A percentile compares a stretch with the other conserved stretches of the same genome.
Conservation (phyloP, 2,113 vertebrate genomes). For the Alosa alosa region DNA sequence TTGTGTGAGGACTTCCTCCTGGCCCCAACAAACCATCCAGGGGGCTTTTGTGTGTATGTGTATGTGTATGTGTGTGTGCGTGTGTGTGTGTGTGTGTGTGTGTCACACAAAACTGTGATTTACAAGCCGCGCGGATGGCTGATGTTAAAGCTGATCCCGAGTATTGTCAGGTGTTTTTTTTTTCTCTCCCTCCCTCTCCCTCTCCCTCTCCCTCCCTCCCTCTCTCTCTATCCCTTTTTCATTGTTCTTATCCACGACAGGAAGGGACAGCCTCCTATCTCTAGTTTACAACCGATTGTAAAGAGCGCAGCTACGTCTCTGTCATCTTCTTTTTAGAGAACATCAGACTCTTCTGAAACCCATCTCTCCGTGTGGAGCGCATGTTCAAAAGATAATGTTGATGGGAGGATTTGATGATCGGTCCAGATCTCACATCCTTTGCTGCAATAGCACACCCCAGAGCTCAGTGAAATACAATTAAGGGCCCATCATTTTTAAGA, state of each 20-base stretch:
- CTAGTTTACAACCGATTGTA: conserved; percentile 3
- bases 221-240: conserved; percentile 14
- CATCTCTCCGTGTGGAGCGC: neutral
- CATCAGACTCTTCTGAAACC: neutral
- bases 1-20: conserved; percentile 15
- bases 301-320: conserved; percentile 2
- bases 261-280: conserved; percentile 15
- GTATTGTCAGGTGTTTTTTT: conserved; percentile 6
- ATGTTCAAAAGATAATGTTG: conserved; percentile 8
- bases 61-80: neutral
- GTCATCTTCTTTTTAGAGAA: neutral
- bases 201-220: neutral
- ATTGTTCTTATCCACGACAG: conserved; percentile 7
- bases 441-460: neutral
- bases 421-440: neutral
- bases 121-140: conserved; percentile 1
- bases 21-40: neutral
- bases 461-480: conserved; percentile 11
- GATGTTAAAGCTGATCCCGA: neutral
- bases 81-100: conserved; percentile 1
- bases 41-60: neutral
- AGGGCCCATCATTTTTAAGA: neutral
- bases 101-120: conserved; percentile 12
- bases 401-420: neutral
- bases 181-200: neutral